Base-by-base conservation (phyloP, 2,888 invertebrate species). In the Limnephilus rhombicus region DNA sequence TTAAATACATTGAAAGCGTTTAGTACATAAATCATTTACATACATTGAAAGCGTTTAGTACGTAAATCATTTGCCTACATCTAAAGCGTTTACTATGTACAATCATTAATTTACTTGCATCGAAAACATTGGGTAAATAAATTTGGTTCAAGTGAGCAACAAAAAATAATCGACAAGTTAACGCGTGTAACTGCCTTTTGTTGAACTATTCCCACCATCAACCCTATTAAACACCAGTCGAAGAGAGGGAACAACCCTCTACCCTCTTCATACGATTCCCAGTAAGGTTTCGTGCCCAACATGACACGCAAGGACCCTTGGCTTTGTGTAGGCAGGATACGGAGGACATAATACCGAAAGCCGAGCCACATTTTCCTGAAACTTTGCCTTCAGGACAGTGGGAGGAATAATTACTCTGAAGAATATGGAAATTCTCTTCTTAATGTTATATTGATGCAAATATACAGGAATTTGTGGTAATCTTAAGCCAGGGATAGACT, bases 371-470 rank as follows among this genome's bases (percentile, higher is more conserved):
- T 68, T 68, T 68, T 68, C 68, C 68, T 68, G 9, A 68, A 68
- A 68, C 68, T 68, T 68, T 68, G 68, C 68, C 68, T 68, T 68
- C 68, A 68, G 68, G 68, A 68, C 68, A 68, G 68, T 68, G 24
- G 68, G 68, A 68, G 68, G 68, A 68, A 68, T 68, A 68, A 68
- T 68, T 85, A n/a, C 86, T 29, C 11, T 29, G 34, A 45, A 86
- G 45, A 86, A 49, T 86, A 86, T 86, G 86, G 41, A 49, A 86
- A 86, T 86, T 49, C 11, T 41, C 45, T 86, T 86, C 86, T 86
- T 86, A 86, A 86, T 86, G 86, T 86, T 45, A 49, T 41, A 86
- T n/a, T 86, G 45, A 86, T 86, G 86, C 86, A 45, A 86, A 86
- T 86, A 45, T 29, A 49, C 45, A 45, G 85, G 49, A 45, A 86